Base-by-base conservation (phyloP, 2,888 invertebrate genomes). In the Hofmannophila pseudospretella region DNA sequence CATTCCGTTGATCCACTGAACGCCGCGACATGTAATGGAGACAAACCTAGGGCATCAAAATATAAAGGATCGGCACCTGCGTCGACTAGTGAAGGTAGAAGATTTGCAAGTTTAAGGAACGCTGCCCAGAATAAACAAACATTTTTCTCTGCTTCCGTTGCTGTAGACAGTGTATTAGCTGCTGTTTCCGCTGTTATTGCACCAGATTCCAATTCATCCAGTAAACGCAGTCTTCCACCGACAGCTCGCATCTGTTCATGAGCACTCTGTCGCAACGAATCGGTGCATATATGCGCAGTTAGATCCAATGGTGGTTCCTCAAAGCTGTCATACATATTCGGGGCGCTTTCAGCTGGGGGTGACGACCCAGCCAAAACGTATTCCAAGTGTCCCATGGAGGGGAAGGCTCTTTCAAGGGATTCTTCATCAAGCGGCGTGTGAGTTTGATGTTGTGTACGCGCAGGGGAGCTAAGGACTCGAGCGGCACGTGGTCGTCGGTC, bases 351-450 rank as follows among this genome's bases (percentile, higher is more conserved):
- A 29, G 93, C 92, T 1, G 94, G 94, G 8, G 94, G 94, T 4
- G 94, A 92, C 8, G 93, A 93, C 9, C 94, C 94, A 45, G 92
- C 93, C 63, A 94, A 93, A 76, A 94, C 89, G 61, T 92, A 93
- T 69, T 92, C 92, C 90, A 92, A 91, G 74, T 92, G 92, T 30
- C 89, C 90, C 73, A 74, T 80, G 55, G 91, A 89, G 44, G 92
- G 91, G 65, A 89, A 90, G 65, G 91, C 91, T 45, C 92, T 89
- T 64, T 92, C 92, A 54, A 92, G 87, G 70, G 90, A 71, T 43
- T 80, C 80, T 39, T 73, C 77, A 55, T 82, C 81, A 41, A 65
- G 58, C 41, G 75, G 62, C 28, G 61, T 56, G 44, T 57, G 49
- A 20, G 29, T 25, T 13, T 30, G 33, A 25, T 57, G 51, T 14